A percentile compares a stretch with the other conserved stretches of the same genome.
Evolutionary conservation across 2,113 vertebrate species (phyloP).

Genomic region (Sapajus apella): DNA sequence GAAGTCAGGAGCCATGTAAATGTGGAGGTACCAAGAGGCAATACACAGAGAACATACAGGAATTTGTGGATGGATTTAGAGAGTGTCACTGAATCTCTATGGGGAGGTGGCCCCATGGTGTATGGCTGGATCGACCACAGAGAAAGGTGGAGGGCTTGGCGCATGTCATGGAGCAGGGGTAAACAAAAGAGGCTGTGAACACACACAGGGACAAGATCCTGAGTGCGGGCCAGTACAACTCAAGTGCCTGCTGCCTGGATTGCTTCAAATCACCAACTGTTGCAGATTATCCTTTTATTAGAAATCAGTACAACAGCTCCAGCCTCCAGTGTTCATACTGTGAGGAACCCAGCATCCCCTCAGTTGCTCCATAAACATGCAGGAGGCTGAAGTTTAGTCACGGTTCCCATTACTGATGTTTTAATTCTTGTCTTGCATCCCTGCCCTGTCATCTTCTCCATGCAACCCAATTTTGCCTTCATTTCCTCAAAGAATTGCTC

Average conservation of each 20-base stretch:
- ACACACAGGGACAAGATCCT: background rate
- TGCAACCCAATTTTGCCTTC: background rate
- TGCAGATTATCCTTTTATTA: background rate
- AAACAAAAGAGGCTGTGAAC: background rate
- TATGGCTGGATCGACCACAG: background rate
- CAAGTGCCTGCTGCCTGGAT: background rate
- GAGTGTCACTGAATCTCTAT: too few species aligned
- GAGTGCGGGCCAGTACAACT: background rate
- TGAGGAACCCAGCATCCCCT: background rate
- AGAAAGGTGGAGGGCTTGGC: background rate
- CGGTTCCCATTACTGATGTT: background rate
- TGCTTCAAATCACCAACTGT: background rate
- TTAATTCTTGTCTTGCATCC: background rate
- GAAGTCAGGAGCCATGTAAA: background rate
- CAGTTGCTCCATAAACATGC: background rate
- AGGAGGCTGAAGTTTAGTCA: background rate
- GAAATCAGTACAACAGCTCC: background rate
- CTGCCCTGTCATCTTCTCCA: background rate
- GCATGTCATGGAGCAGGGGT: background rate
- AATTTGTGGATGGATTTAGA: background rate
- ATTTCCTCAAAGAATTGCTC: background rate
- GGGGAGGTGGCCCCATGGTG: background rate
- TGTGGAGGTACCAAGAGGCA: background rate
- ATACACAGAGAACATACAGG: background rate
- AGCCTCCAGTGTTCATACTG: background rate